phyloP scores from a whole-genome alignment of 2,888 invertebrate genomes.

The Agrochola litura region DNA sequence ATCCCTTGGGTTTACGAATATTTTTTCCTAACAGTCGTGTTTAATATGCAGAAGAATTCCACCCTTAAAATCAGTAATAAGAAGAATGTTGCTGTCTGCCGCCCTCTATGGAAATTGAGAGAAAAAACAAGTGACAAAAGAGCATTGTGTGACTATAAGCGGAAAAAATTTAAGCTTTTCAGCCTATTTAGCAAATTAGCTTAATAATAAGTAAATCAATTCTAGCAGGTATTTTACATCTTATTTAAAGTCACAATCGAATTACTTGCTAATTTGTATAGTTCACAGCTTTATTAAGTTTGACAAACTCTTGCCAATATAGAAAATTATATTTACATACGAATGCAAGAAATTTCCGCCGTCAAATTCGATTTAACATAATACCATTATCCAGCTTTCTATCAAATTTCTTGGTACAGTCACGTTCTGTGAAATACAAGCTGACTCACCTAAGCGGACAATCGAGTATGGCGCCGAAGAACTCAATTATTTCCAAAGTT shows the following conservation, averaged over 20 bases:
- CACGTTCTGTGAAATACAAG: conserved; percentile 50
- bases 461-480: conserved; percentile 45
- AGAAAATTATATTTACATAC: conserved; percentile 29
- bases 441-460: conserved; percentile 60
- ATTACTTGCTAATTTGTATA: background rate
- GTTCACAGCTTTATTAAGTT: conserved; percentile 8
- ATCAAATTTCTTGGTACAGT: conserved; percentile 57
- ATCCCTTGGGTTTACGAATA: conserved; percentile 36
- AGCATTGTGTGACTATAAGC: background rate
- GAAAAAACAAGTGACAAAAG: conserved; percentile 15
- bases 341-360: conserved; percentile 16
- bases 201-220: background rate
- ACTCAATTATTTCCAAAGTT: conserved; percentile 51
- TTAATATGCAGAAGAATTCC: conserved; percentile 28
- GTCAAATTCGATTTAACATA: conserved; percentile 57
- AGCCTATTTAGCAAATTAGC: background rate
- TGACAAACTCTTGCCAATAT: conserved; percentile 17
- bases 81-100: conserved; percentile 30
- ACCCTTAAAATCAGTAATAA: conserved; percentile 41
- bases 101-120: conserved; percentile 17
- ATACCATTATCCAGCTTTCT: conserved; percentile 60
- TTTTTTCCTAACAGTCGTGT: conserved; percentile 39
- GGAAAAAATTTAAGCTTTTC: background rate
- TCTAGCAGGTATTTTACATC: background rate
- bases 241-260: background rate